Conservation (phyloP, 2,797 vertebrate species). For the Acomys russatus region DNA sequence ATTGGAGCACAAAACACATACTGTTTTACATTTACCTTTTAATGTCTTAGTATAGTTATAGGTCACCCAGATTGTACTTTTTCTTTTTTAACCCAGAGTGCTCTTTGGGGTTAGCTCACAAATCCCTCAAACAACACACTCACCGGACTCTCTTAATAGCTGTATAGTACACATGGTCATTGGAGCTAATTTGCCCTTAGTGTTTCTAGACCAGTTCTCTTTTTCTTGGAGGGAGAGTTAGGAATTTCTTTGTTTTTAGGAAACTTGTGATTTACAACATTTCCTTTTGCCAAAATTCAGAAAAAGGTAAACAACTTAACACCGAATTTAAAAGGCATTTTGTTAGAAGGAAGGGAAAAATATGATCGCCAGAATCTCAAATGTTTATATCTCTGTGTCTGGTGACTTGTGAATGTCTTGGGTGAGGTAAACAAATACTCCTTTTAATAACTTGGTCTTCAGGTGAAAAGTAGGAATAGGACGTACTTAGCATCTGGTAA, state of each 20-base stretch:
- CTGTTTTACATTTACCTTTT: not conserved
- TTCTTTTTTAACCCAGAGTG: not conserved
- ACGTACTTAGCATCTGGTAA: not conserved
- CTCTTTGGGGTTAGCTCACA: not conserved
- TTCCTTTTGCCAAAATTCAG: not conserved
- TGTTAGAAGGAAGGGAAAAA: not conserved
- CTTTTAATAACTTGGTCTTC: slow-evolving; percentile 17
- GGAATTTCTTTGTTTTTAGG: not conserved
- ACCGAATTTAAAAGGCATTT: not conserved
- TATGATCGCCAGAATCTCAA: not conserved
- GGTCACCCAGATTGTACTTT: not conserved
- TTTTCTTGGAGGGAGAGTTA: not conserved
- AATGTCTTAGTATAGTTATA: not conserved
- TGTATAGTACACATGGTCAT: not conserved
- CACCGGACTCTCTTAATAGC: not conserved
- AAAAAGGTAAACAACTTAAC: not conserved
- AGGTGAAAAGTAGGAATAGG: not conserved
- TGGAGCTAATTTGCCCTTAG: not conserved
- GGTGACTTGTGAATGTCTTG: not conserved
- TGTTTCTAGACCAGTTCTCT: not conserved
- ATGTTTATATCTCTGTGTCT: not conserved
- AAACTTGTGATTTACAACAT: not conserved
- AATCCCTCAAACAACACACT: not conserved
- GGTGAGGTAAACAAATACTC: not conserved
- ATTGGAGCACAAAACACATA: not conserved